phyloP scores from a whole-genome alignment of 1,140 invertebrate species.

The Oreohelix idahoensis region DNA sequence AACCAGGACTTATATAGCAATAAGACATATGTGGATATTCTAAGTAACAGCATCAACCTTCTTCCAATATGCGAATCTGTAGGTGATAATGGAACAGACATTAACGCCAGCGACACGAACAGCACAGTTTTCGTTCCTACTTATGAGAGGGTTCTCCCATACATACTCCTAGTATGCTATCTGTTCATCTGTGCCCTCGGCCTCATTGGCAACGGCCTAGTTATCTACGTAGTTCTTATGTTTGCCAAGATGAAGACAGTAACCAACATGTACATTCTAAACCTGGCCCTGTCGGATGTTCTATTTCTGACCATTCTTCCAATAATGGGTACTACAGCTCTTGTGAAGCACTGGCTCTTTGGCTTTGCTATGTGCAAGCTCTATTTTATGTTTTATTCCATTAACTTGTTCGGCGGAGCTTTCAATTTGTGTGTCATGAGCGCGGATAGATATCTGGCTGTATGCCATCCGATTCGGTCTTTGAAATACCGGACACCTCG shows the following conservation, averaged over 20 bases:
- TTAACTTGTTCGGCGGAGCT: conserved; percentile 95
- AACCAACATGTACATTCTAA: conserved; percentile 89
- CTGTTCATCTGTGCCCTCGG: conserved; percentile 86
- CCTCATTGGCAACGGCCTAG: conserved; percentile 86
- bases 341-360: conserved; percentile 89
- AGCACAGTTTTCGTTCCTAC: not conserved
- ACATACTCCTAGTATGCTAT: conserved; percentile 82
- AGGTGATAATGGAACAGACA: not conserved
- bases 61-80: conserved; percentile 7
- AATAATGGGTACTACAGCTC: conserved; percentile 74
- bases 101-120: not conserved
- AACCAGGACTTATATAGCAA: not conserved
- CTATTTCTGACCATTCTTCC: conserved; percentile 95
- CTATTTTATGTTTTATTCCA: conserved; percentile 88
- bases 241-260: conserved; percentile 91
- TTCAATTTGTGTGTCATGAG: conserved; percentile 96
- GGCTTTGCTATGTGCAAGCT: conserved; percentile 91
- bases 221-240: conserved; percentile 73
- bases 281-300: conserved; percentile 89
- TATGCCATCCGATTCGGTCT: conserved; percentile 94
- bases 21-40: not conserved
- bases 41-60: not conserved
- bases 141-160: conserved; percentile 75
- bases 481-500: conserved; percentile 76
- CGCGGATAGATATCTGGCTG: conserved; percentile 95